These are phyloP conservation scores for Drosophila oshimai DNA, from an alignment of 1,140 invertebrate species.

Conservation along the genomic window DNA sequence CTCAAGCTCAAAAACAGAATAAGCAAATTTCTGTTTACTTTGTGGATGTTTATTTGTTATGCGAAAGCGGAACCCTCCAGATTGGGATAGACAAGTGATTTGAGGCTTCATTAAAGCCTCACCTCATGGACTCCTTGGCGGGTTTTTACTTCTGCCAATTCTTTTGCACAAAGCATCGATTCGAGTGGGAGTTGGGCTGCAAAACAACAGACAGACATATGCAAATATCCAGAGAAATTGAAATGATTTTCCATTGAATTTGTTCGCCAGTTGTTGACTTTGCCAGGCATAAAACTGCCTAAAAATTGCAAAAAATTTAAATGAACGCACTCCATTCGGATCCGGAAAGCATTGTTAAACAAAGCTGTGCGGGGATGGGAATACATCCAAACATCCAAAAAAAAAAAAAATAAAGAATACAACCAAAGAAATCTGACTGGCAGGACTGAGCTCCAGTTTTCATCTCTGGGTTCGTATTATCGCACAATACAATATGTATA, in stretches of 20 bases:
- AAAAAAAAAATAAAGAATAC: constrained; percentile 29
- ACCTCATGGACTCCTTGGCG: constrained; percentile 46
- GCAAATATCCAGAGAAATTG: constrained; percentile 62
- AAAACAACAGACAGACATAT: constrained; percentile 26
- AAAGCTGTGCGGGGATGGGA: constrained; percentile 15
- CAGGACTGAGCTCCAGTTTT: constrained; percentile 5
- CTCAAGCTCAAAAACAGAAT: constrained; percentile 11
- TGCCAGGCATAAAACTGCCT: constrained; percentile 70
- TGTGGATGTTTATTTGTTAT: constrained; percentile 8
- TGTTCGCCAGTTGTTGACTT: constrained; percentile 56
- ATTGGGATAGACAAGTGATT: constrained; percentile 9
- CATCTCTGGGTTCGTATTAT: constrained; percentile 51
- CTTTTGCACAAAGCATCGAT: constrained; percentile 20
- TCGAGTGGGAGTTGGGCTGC: too few species aligned
- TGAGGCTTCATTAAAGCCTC: constrained; percentile 27
- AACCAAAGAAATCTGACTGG: constrained; percentile 19
- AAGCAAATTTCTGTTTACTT: constrained; percentile 38
- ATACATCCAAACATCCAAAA: too few species aligned
- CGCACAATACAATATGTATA: constrained; percentile 79
- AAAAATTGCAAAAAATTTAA: constrained; percentile 77
- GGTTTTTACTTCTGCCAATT: constrained; percentile 43
- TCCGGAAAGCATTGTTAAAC: constrained; percentile 43
- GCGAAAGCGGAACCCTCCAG: too few species aligned
- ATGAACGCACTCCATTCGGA: constrained; percentile 53
- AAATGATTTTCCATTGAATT: constrained; percentile 71